These are phyloP conservation scores for Mormyrus lacerda DNA, from an alignment of 2,113 vertebrate species.

Conservation along the genomic window DNA sequence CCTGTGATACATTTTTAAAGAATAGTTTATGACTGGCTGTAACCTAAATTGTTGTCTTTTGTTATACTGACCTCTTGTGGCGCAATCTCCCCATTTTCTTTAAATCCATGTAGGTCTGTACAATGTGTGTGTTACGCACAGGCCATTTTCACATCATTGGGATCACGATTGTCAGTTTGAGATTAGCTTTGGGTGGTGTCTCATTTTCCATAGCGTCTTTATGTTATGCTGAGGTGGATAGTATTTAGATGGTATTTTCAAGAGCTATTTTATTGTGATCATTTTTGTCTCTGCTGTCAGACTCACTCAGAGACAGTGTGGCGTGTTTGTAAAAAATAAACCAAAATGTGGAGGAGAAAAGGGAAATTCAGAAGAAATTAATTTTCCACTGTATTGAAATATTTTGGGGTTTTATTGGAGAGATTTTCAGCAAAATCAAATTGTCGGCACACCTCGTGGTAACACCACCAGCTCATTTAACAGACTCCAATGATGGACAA, in stretches of 20 bases:
- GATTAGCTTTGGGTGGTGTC: neutral
- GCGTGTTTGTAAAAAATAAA: neutral
- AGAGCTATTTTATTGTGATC: neutral
- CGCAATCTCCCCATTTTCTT: neutral
- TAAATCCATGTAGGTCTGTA: neutral
- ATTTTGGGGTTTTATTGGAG: neutral
- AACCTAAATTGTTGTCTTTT: neutral
- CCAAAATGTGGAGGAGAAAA: neutral
- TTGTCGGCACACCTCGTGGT: neutral
- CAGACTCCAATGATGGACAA: neutral
- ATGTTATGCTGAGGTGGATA: neutral
- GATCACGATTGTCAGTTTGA: neutral
- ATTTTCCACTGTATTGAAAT: neutral
- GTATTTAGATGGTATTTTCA: neutral
- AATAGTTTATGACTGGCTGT: neutral
- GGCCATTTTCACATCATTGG: neutral
- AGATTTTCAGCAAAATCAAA: neutral
- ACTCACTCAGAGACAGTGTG: neutral
- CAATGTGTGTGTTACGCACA: neutral
- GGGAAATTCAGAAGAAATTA: neutral
- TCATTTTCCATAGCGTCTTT: neutral
- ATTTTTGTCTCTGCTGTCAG: neutral
- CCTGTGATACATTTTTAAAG: neutral
- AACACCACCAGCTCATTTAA: neutral
- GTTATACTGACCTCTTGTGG: conserved; percentile 28